These are phyloP conservation scores for Xyliphius kryptos DNA, from an alignment of 2,113 vertebrate genomes.

Conservation along the genomic window DNA sequence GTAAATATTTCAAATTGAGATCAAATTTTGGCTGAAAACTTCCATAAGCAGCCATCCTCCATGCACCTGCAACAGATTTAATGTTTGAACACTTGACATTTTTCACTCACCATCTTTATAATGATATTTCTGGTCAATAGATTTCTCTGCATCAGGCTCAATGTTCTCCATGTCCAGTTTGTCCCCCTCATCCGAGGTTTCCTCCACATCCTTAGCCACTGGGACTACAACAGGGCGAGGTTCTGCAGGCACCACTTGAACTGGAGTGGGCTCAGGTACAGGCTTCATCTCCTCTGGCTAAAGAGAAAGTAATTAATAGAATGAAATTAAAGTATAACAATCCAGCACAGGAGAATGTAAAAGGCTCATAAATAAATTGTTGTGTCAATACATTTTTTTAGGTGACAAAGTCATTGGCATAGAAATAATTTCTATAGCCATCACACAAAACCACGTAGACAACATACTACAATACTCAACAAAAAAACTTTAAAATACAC, in stretches of 20 bases:
- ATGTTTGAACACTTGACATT: too few species aligned
- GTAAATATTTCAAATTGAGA: too few species aligned
- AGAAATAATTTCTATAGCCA: too few species aligned
- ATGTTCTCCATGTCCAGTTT: slow-evolving; percentile 78
- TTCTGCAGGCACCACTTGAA: slow-evolving; percentile 47
- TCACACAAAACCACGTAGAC: too few species aligned
- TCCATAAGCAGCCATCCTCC: too few species aligned
- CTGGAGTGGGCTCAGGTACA: slow-evolving; percentile 49
- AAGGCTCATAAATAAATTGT: too few species aligned
- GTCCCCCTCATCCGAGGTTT: slow-evolving; percentile 92
- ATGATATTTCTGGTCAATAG: slow-evolving; percentile 78
- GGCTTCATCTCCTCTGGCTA: slow-evolving; percentile 56
- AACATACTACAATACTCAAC: too few species aligned
- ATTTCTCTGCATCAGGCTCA: slow-evolving; percentile 54
- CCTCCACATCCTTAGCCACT: slow-evolving; percentile 66
- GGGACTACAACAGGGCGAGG: slow-evolving; percentile 44
- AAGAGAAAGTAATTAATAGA: neutral
- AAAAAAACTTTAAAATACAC: too few species aligned
- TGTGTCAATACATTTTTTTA: too few species aligned
- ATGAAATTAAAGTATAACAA: neutral
- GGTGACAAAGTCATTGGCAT: too few species aligned
- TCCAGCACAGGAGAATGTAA: neutral
- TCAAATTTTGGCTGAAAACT: too few species aligned
- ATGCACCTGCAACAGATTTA: neutral
- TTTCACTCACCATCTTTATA: slow-evolving; percentile 84